Conservation (phyloP, 2,113 vertebrate genomes). For the Microcebus griseorufus region DNA sequence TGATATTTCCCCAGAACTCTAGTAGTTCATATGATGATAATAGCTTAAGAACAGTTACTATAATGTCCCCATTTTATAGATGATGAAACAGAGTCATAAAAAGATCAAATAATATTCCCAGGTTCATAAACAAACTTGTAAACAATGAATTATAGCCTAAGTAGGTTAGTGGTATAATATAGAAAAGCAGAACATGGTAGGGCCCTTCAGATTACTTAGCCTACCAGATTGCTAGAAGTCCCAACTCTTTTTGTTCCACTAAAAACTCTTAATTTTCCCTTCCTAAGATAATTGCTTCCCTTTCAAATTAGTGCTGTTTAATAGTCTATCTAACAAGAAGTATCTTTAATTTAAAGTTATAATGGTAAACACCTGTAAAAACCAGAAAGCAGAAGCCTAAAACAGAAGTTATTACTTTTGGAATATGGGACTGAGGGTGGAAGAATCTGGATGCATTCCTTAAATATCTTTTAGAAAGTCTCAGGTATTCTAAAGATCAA, state of each 20-base stretch:
- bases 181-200: not conserved
- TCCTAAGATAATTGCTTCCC: not conserved
- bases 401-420: not conserved
- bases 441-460: not conserved
- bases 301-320: not conserved
- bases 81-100: not conserved
- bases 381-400: not conserved
- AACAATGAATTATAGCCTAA: not conserved
- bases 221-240: not conserved
- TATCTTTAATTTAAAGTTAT: conserved; percentile 2
- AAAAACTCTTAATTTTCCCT: not conserved
- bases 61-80: not conserved
- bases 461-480: conserved; percentile 28
- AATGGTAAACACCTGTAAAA: not conserved
- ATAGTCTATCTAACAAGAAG: not conserved
- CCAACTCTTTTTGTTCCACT: not conserved
- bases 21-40: not conserved
- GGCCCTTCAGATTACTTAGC: not conserved
- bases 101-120: not conserved
- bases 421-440: not conserved
- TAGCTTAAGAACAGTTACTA: not conserved
- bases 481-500: not conserved
- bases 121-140: not conserved
- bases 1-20: not conserved
- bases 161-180: not conserved